Conservation (phyloP, 2,797 vertebrate species). For the Intellagama lesueurii region DNA sequence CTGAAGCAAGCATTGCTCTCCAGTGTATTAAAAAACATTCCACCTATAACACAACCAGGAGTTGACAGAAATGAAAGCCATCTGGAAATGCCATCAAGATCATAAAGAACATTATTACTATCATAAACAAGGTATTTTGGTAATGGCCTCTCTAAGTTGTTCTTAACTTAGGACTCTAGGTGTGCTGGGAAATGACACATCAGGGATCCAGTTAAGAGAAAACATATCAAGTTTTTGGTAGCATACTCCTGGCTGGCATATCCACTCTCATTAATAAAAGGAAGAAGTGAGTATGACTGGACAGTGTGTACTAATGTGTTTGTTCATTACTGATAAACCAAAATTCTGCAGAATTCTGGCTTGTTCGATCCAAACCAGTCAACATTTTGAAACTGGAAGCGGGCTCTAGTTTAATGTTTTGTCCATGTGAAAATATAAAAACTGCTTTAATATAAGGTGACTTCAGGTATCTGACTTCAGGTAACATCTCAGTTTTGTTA, state of each 20-base stretch:
- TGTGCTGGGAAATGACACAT: not conserved
- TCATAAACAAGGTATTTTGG: not conserved
- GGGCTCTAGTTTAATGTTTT: not conserved
- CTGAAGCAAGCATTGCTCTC: not conserved
- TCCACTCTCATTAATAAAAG: not conserved
- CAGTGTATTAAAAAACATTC: not conserved
- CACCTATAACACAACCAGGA: no score
- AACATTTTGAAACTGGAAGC: not conserved
- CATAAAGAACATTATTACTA: not conserved
- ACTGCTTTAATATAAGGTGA: not conserved
- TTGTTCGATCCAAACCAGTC: not conserved
- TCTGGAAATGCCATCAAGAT: not conserved
- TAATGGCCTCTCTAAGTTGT: not conserved
- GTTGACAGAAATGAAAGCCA: not conserved
- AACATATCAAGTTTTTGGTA: not conserved
- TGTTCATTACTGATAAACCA: not conserved
- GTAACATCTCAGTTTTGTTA: not conserved
- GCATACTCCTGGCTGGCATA: not conserved
- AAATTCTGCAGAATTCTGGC: no score
- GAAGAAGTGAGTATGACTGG: not conserved
- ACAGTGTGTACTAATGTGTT: not conserved
- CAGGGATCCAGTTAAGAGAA: not conserved
- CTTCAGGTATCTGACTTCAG: not conserved
- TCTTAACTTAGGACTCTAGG: not conserved
- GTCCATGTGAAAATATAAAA: not conserved